These are phyloP conservation scores for Melozone crissalis DNA, from an alignment of 2,113 vertebrate genomes.

Conservation along the genomic window DNA sequence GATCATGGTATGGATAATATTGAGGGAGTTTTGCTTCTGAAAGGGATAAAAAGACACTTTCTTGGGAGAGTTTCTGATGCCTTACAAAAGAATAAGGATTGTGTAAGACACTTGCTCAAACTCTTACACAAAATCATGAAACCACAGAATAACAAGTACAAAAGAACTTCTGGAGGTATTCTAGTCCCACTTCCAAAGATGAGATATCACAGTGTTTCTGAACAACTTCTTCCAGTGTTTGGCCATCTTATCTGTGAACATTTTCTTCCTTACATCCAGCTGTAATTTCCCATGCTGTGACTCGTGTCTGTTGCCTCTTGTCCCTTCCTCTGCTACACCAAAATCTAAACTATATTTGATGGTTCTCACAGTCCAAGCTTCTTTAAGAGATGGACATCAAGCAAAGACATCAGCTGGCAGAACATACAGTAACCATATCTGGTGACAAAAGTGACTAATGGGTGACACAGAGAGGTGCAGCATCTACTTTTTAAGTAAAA, in stretches of 20 bases:
- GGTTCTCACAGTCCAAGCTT: not conserved
- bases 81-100: not conserved
- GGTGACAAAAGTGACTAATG: not conserved
- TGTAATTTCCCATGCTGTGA: accelerated
- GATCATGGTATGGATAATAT: accelerated
- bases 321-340: not conserved
- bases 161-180: not conserved
- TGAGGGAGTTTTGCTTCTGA: not conserved
- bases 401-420: not conserved
- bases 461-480: not conserved
- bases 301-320: not conserved
- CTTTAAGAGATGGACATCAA: not conserved
- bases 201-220: not conserved
- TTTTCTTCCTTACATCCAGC: not conserved
- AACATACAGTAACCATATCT: not conserved
- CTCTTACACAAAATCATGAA: not conserved
- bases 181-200: not conserved
- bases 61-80: not conserved
- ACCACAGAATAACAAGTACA: not conserved
- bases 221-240: not conserved
- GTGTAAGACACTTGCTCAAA: not conserved
- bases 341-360: not conserved
- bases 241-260: not conserved
- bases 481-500: not conserved
- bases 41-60: not conserved